Conservation (phyloP, 2,113 vertebrate species). For the Todiramphus chloris region DNA sequence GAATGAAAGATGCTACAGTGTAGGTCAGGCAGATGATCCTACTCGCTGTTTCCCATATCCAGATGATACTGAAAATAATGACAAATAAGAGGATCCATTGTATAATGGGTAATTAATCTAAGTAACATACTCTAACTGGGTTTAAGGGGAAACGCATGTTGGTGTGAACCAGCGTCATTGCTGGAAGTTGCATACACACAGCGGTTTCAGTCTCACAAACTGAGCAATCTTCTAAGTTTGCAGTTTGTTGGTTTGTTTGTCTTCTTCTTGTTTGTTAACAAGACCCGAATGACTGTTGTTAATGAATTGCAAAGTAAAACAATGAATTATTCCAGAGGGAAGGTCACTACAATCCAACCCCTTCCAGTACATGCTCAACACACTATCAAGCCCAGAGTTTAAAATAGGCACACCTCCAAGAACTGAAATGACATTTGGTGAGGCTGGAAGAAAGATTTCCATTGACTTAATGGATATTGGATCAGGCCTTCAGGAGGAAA, state of each 20-base stretch:
- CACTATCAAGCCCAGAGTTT: background rate
- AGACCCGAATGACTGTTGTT: background rate
- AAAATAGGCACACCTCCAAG: background rate
- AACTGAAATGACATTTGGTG: background rate
- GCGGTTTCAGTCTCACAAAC: background rate
- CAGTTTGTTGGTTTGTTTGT: background rate
- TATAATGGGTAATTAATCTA: background rate
- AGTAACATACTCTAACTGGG: background rate
- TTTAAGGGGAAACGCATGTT: background rate
- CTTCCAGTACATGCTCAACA: background rate
- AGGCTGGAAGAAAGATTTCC: background rate
- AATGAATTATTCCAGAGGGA: background rate
- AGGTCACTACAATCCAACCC: background rate
- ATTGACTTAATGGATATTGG: background rate
- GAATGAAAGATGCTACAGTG: background rate
- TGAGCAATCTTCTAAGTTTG: background rate
- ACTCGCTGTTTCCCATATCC: background rate
- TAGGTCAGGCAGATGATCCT: background rate
- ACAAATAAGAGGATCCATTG: background rate
- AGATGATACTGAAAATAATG: background rate
- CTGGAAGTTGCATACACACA: background rate
- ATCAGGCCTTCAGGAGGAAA: background rate
- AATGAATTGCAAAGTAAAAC: background rate
- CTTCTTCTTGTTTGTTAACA: background rate
- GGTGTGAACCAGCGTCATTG: background rate